Conservation (phyloP, 2,113 vertebrate species). For the Callionymus lyra region DNA sequence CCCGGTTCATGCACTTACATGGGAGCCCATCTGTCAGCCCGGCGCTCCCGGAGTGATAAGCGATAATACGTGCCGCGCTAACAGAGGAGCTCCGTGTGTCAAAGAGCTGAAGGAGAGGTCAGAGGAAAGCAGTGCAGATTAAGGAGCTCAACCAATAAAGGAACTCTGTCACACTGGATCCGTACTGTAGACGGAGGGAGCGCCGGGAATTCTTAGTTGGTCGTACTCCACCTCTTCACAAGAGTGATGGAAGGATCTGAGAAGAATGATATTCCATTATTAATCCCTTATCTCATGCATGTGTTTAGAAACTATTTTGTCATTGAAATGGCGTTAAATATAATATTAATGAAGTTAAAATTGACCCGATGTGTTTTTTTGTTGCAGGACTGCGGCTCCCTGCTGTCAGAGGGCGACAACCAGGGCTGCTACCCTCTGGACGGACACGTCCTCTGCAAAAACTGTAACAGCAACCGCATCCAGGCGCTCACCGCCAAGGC, state of each 20-base stretch:
- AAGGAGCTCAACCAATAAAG: constrained; percentile 37
- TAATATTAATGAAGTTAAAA: too few relatives aligned
- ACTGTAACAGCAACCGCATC: constrained; percentile 90
- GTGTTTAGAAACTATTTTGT: too few relatives aligned
- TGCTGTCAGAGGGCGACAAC: constrained; percentile 94
- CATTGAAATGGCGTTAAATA: too few relatives aligned
- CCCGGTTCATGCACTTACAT: constrained; percentile 38
- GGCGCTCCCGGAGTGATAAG: constrained; percentile 24
- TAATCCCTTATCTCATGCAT: too few relatives aligned
- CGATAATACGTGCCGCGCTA: constrained; percentile 23
- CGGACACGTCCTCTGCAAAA: constrained; percentile 94
- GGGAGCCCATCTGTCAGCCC: constrained; percentile 32
- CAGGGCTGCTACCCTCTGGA: constrained; percentile 98
- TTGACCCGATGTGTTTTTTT: background rate
- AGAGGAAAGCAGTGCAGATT: constrained; percentile 52
- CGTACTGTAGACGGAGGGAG: constrained; percentile 15
- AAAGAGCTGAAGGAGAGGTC: constrained; percentile 44
- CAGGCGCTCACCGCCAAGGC: constrained; percentile 92
- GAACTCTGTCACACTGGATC: constrained; percentile 41
- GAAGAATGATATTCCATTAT: too few relatives aligned
- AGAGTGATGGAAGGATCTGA: too few relatives aligned
- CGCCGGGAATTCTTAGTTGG: too few relatives aligned
- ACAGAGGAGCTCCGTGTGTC: constrained; percentile 37
- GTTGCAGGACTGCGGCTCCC: constrained; percentile 82
- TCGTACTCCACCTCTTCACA: too few relatives aligned